A percentile compares a stretch with the other conserved stretches of the same genome.
phyloP scores from a whole-genome alignment of 2,797 vertebrate species.

The Rhinella marina region DNA sequence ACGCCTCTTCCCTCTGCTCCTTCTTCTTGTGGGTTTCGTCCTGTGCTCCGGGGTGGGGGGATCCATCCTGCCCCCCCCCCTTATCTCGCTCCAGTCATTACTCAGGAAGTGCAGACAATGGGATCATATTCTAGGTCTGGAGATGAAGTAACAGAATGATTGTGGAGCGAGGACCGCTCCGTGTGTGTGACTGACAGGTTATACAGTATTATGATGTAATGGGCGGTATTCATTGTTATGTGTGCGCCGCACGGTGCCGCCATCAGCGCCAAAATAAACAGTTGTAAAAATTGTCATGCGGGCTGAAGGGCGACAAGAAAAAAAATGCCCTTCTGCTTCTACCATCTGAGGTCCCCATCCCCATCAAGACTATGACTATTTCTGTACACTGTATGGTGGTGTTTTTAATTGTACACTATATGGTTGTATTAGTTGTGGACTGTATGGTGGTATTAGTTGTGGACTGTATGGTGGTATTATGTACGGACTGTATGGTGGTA shows the following conservation, averaged over 20 bases:
- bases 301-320: too few relatives aligned
- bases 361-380: too few relatives aligned
- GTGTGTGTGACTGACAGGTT: background rate
- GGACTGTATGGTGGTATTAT: too few relatives aligned
- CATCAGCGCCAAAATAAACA: background rate
- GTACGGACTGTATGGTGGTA: too few relatives aligned
- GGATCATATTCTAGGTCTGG: background rate
- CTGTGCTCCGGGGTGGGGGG: background rate
- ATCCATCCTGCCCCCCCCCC: background rate
- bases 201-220: background rate
- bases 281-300: too few relatives aligned
- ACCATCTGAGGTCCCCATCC: too few relatives aligned
- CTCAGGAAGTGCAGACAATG: conserved; percentile 11
- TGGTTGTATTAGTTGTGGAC: too few relatives aligned
- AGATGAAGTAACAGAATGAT: background rate
- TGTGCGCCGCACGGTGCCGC: background rate
- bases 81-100: background rate
- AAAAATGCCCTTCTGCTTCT: too few relatives aligned
- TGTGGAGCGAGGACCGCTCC: background rate
- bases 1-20: background rate
- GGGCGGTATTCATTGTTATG: background rate
- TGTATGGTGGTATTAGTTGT: too few relatives aligned
- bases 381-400: too few relatives aligned
- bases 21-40: background rate
- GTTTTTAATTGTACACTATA: too few relatives aligned